A percentile compares a stretch with the other conserved stretches of the same genome.
These are phyloP conservation scores for Coreoperca whiteheadi DNA, from an alignment of 2,113 vertebrate genomes.

Conservation along the genomic window DNA sequence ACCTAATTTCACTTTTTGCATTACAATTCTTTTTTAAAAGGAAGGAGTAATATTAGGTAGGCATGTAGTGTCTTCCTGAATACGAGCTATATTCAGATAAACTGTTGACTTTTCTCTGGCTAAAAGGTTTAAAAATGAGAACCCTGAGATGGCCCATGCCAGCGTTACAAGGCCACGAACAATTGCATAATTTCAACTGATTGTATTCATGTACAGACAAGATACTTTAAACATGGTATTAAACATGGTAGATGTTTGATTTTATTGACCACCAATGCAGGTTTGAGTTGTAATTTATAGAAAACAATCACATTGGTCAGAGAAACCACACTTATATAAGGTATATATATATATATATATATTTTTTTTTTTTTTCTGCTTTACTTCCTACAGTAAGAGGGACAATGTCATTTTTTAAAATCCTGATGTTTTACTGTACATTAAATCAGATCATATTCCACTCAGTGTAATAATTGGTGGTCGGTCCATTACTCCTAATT, in stretches of 20 bases:
- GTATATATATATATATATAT: too few relatives aligned
- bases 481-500: slow-evolving; percentile 71
- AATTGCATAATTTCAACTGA: neutral
- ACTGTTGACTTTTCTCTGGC: too few relatives aligned
- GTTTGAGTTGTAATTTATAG: too few relatives aligned
- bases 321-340: too few relatives aligned
- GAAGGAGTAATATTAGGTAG: neutral
- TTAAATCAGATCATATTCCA: slow-evolving; percentile 54
- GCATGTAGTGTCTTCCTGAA: too few relatives aligned
- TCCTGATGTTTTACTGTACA: slow-evolving; percentile 28
- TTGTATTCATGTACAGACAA: neutral
- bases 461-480: slow-evolving; percentile 56
- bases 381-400: neutral
- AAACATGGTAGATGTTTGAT: neutral
- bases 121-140: too few relatives aligned
- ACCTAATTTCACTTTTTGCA: neutral
- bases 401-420: neutral
- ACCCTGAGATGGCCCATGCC: too few relatives aligned
- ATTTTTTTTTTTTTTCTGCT: neutral
- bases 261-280: too few relatives aligned
- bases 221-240: neutral
- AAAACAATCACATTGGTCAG: too few relatives aligned
- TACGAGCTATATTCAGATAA: too few relatives aligned
- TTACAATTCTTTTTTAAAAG: neutral
- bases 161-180: too few relatives aligned